Base-by-base conservation (phyloP, 2,888 invertebrate genomes). In the Lottia gigantea region DNA sequence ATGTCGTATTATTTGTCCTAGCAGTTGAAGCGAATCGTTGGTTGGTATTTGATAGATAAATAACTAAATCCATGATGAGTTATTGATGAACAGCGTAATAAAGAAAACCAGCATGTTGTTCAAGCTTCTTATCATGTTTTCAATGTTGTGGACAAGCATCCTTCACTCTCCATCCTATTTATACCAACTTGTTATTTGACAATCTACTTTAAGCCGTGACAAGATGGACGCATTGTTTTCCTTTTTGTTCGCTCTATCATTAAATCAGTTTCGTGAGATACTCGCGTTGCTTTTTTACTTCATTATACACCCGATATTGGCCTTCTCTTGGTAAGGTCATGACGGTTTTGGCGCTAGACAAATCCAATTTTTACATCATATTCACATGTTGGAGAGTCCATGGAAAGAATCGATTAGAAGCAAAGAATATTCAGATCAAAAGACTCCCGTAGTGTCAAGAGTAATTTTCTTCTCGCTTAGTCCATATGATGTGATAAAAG, bases 291-390 rank as follows among this genome's bases (percentile, higher is more conserved):
- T 64, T 65, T 49, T 55, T 45, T 55, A 61, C 40, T 45, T 63
- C 69, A 64, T 49, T 49, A 46, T 64, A 47, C 31, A 40, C 64
- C 49, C 45, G 45, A 46, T 68, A 40, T 40, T 65, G 25, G 65
- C 23, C 61, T 47, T 31, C 69, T 61, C 69, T 16, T 46, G 49
- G 25, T 46, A 61, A 25, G 63, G 65, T 69, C 61, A 23, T 55
- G 65, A 64, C 45, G 63, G 63, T 68, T 69, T 65, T 69, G 64
- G 69, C 61, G 46, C 65, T 64, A 64, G 69, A 66, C 71, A 66
- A 71, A 71, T 71, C 67, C 71, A 71, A 71, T 71, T 71, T 71
- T 67, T 67, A 63, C 55, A 71, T 71, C 55, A 64, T 55, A 55
- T 67, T 55, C 64, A 47, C 65, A 63, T 67, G 71, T 64, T 71